Conservation (phyloP, 2,888 invertebrate species). For the Drosophila buzzatii region DNA sequence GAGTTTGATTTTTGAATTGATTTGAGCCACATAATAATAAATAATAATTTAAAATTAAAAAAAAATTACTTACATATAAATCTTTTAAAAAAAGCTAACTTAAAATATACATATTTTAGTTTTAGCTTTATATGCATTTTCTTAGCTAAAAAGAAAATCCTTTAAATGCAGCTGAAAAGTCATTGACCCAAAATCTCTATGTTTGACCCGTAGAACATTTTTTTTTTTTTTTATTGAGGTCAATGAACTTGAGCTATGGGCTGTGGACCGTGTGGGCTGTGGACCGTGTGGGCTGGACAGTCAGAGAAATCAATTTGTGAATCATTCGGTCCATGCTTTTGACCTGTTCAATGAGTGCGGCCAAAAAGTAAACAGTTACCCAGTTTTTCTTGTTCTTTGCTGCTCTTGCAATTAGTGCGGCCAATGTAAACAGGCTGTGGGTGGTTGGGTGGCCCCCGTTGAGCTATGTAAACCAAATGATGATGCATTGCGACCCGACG, state of each 20-base stretch:
- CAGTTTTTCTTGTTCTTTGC: slow-evolving; percentile 3
- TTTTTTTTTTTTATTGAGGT: slow-evolving; percentile 4
- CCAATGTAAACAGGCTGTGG: slow-evolving; percentile 54
- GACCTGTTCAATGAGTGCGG: slow-evolving; percentile 35
- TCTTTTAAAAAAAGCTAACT: too few species aligned
- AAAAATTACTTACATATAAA: background rate
- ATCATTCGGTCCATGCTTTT: slow-evolving; percentile 26
- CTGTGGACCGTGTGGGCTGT: too few species aligned
- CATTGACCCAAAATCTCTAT: slow-evolving; percentile 5
- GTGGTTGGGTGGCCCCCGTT: slow-evolving; percentile 1
- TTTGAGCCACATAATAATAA: background rate
- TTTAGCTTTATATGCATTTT: background rate
- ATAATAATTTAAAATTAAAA: background rate
- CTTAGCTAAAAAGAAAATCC: background rate
- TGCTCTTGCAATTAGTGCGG: slow-evolving; percentile 31
- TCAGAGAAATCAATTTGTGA: slow-evolving; percentile 10
- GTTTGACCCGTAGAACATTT: background rate
- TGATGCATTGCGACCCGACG: slow-evolving; percentile 36
- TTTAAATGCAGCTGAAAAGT: slow-evolving; percentile 5
- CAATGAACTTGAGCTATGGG: slow-evolving; percentile 29
- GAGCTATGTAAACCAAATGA: slow-evolving; percentile 45
- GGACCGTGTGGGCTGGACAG: background rate
- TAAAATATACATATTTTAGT: background rate
- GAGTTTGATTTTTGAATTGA: background rate
- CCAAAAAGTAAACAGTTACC: slow-evolving; percentile 45